Conservation (phyloP, 2,888 invertebrate species). For the Drosophila koepferae region DNA sequence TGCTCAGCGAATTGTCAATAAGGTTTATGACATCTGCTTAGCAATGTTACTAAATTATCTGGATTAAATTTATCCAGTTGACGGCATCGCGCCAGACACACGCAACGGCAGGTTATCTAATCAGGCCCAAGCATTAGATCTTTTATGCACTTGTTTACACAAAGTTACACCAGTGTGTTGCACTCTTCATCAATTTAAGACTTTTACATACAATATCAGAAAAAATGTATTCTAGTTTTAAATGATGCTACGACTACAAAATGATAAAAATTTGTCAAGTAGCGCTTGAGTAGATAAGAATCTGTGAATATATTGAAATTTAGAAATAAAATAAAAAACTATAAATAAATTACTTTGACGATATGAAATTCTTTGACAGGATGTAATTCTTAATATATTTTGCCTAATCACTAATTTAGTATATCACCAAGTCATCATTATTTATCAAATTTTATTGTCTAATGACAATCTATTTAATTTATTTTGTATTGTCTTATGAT, state of each 20-base stretch:
- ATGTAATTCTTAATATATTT: neutral
- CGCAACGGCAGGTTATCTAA: conserved; percentile 1
- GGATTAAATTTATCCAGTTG: neutral
- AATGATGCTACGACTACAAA: too few relatives aligned
- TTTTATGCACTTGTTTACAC: conserved; percentile 12
- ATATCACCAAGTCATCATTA: neutral
- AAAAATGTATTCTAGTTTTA: neutral
- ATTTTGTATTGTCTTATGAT: neutral
- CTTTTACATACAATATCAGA: neutral
- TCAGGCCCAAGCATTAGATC: neutral
- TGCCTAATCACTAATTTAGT: neutral
- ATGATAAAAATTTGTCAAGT: too few relatives aligned
- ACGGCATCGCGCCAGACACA: neutral
- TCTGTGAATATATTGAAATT: too few relatives aligned
- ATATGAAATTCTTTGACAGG: neutral
- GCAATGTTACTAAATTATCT: neutral
- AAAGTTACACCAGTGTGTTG: neutral
- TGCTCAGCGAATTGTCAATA: neutral
- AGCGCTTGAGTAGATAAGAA: too few relatives aligned
- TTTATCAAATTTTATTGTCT: neutral
- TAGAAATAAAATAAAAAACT: too few relatives aligned
- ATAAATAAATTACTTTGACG: neutral
- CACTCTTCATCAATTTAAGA: conserved; percentile 9
- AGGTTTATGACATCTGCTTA: neutral
- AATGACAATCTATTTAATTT: neutral